Evolutionary conservation across 2,113 vertebrate genomes (phyloP), one percentile per base, ranked within the genome.

Genomic region (Solenodon paradoxus): DNA sequence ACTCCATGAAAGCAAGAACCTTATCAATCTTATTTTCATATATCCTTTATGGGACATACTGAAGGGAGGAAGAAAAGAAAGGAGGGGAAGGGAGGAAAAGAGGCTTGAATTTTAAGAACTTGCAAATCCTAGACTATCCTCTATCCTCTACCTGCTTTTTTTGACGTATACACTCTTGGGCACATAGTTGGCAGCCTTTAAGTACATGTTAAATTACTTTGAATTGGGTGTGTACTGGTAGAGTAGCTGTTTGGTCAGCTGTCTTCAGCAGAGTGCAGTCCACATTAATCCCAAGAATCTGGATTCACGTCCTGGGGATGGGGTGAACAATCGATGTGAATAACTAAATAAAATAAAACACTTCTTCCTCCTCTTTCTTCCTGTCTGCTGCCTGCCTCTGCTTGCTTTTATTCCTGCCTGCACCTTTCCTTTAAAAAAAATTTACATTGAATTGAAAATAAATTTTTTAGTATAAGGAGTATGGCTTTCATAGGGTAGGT

Each of bases 401-500:
- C n/a, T n/a, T n/a, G n/a, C n/a, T n/a, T n/a, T n/a, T n/a, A n/a
- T n/a, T n/a, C n/a, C n/a, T n/a, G n/a, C n/a, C n/a, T n/a, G n/a
- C n/a, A n/a, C n/a, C n/a, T n/a, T n/a, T n/a, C n/a, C n/a, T n/a
- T n/a, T n/a, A n/a, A n/a, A n/a, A n/a, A n/a, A n/a, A n/a, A n/a
- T n/a, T n/a, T n/a, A 93, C 26, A 92, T 0, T 97, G 22, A 90
- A 51, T 66, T 77, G 32, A 80, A 96, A 84, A 20, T 82, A 90
- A 47, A 57, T 30, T 47, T 86, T 80, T 78, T 83, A 66, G 26
- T 74, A 24, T 92, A 78, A 51, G 2, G 20, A 80, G 20, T 90
- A 12, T 91, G 59, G 26, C 13, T 93, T 8, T 95, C 11, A 79
- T 45, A 89, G 38, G 15, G 16, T 45, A 89, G 38, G 15, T 13